Base-by-base conservation (phyloP, 2,113 vertebrate species). In the Rhagologus leucostigma region DNA sequence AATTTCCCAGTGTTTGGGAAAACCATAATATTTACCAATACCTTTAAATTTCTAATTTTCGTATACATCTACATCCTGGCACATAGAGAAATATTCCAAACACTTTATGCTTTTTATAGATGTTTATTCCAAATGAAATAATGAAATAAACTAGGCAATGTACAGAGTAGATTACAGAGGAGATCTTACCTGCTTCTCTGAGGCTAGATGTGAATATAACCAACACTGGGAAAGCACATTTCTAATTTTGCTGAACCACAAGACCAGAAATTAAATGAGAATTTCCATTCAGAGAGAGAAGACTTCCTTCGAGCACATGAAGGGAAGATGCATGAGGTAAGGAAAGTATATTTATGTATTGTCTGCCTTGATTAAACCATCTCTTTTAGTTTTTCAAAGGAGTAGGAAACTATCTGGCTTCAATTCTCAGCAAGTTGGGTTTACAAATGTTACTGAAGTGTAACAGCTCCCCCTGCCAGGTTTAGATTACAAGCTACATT, bases 401-500 rank as follows among this genome's bases (percentile, higher is more conserved):
- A 87, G 47, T 14, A 88, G 57, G 42, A 70, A 86, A 73, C 32
- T 78, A n/a, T 65, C 64, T 89, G 75, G 27, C 63, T 92, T 55
- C 63, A 90, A 75, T 79, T 76, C 60, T 94, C 46, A 56, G 89
- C 60, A 89, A 89, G 71, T 47, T 83, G 75, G 71, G 42, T 39
- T 95, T 82, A 69, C 77, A 86, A 74, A 84, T 42, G 57, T 70
- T 95, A 88, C 86, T 60, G 89, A 91, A 97, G 97, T 84, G 94
- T 96, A 96, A 96, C 68, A 96, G 96, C 97, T 97, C 97, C 97
- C 96, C 95, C 97, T 97, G 94, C 73, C 96, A 96, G 95, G 90
- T 95, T 97, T 91, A 41, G 86, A 73, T 94, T 77, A 87, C 68
- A 94, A 96, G 84, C 57, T 95, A 42, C 93, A 74, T 90, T 95